Base-by-base conservation (phyloP, 1,140 invertebrate genomes). In the Aphaenogaster floridana region DNA sequence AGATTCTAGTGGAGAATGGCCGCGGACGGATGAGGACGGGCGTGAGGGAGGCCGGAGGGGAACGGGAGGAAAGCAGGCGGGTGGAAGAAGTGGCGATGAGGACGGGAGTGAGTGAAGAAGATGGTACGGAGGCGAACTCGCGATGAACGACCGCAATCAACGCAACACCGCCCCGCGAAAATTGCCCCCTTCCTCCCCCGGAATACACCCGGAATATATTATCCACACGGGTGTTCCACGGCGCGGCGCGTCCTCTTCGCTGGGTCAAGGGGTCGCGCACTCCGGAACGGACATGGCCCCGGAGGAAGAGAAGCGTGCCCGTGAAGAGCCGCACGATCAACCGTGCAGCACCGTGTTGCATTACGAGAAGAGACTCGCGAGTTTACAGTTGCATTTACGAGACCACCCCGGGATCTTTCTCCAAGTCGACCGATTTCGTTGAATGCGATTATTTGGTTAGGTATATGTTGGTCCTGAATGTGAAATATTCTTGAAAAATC, bases 141-240 rank as follows among this genome's bases (percentile, higher is more conserved):
- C 93, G 93, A 94, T 94, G 93, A 92, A 94, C 93, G 93, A 94
- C 93, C 92, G 93, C 92, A 94, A 94, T 94, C 93, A 94, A 93
- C 93, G 92, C 93, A 93, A 94, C 93, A 93, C 92, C 91, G 92
- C 89, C 91, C 92, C 88, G 88, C 92, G 90, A 94, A 94, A 94
- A 94, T 94, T 94, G 90, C 93, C 89, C 66, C 66, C 66, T 69
- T 50, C 66, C 13, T 28, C 66, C 1, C 42, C 13, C 21, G 85
- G 87, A 92, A 90, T 93, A 92, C 87, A 91, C 87, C 92, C 91
- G 90, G 93, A 93, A 94, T 94, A 94, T 93, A 94, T 94, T 94
- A 94, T 92, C 91, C 86, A 88, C 92, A 90, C 93, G 90, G 92
- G 91, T 93, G 91, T 91, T 92, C 90, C 89, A 81, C 84, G 88